A percentile compares a stretch with the other conserved stretches of the same genome.
phyloP scores from a whole-genome alignment of 2,888 invertebrate genomes.

The Polydrusus tereticollis region DNA sequence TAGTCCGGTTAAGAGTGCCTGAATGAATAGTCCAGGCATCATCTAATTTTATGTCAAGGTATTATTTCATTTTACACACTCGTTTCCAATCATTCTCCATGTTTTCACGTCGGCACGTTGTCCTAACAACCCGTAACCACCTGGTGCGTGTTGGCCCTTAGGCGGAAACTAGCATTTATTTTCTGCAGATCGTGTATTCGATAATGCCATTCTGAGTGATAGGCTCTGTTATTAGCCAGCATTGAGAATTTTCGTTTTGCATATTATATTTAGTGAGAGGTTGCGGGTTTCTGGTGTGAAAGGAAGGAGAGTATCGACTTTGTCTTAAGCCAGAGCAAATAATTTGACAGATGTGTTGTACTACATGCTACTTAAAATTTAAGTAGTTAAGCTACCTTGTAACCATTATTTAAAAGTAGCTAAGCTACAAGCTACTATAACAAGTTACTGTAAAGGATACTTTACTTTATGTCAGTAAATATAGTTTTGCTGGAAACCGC shows the following conservation, averaged over 20 bases:
- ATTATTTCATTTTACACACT: constrained; percentile 17
- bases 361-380: too few relatives aligned
- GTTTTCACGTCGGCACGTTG: constrained; percentile 40
- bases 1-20: too few relatives aligned
- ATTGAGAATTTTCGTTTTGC: constrained; percentile 25
- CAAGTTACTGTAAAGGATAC: too few relatives aligned
- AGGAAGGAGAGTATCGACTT: neutral
- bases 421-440: too few relatives aligned
- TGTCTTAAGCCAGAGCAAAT: too few relatives aligned
- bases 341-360: too few relatives aligned
- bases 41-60: constrained; percentile 26
- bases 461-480: too few relatives aligned
- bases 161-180: constrained; percentile 40
- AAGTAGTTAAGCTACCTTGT: too few relatives aligned
- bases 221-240: constrained; percentile 32
- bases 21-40: too few relatives aligned
- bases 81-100: constrained; percentile 26
- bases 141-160: constrained; percentile 33
- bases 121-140: constrained; percentile 38
- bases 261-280: constrained; percentile 6
- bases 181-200: constrained; percentile 45
- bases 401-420: too few relatives aligned
- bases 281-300: constrained; percentile 18
- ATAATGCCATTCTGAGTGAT: constrained; percentile 37
- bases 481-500: too few relatives aligned